A percentile compares a stretch with the other conserved stretches of the same genome.
Conservation (phyloP, 1,140 invertebrate genomes). For the Neodiprion fabricii region DNA sequence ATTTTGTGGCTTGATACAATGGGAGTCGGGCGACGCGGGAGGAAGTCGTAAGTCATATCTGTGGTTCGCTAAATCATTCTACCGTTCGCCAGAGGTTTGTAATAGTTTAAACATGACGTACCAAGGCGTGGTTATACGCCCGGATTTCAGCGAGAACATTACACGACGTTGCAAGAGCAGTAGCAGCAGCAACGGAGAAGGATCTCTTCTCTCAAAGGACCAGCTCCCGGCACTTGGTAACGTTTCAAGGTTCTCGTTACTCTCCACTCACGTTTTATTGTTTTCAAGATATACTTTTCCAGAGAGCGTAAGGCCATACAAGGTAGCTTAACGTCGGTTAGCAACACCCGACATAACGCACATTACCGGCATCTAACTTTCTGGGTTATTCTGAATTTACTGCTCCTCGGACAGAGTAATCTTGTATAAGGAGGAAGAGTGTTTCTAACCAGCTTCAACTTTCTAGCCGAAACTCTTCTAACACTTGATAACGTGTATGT, state of each 20-base stretch:
- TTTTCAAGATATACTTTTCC: no score
- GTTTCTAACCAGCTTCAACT: background rate
- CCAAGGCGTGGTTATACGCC: background rate
- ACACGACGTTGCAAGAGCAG: background rate
- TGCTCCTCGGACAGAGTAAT: background rate
- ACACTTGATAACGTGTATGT: no score
- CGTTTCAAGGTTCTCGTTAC: no score
- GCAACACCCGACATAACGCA: no score
- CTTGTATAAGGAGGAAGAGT: background rate
- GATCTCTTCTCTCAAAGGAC: no score
- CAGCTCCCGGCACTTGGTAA: no score
- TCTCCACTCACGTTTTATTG: no score
- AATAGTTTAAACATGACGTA: conserved; percentile 9
- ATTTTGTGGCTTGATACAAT: background rate
- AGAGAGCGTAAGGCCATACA: no score
- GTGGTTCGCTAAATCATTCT: background rate
- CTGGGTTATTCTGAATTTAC: no score
- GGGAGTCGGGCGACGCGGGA: background rate
- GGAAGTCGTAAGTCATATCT: background rate
- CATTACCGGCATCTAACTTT: no score
- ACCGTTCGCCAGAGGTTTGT: background rate
- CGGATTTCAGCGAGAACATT: background rate
- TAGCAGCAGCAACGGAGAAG: background rate
- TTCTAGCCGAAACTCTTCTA: no score
- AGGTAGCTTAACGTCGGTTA: no score